These are phyloP conservation scores for Mesorhabditis belari DNA, from an alignment of 2,888 invertebrate species.

Conservation along the genomic window DNA sequence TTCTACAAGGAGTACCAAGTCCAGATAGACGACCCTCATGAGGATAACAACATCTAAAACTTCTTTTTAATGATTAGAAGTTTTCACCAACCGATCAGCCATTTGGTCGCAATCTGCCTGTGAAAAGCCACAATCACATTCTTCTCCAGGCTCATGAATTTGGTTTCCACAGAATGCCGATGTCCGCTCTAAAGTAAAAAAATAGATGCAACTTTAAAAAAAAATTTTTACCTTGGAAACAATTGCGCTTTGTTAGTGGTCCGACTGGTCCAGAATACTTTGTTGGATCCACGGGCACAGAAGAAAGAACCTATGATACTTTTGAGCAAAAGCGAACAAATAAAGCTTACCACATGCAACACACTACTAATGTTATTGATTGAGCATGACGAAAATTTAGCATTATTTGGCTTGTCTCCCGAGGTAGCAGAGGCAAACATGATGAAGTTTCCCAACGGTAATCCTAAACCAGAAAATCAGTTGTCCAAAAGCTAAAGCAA, in stretches of 20 bases:
- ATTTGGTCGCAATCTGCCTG: slow-evolving; percentile 71
- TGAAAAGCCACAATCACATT: slow-evolving; percentile 90
- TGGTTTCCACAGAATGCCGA: slow-evolving; percentile 98
- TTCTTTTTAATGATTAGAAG: too few relatives aligned
- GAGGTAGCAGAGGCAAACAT: slow-evolving; percentile 96
- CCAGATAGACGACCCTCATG: slow-evolving; percentile 36
- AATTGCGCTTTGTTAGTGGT: slow-evolving; percentile 76
- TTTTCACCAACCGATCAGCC: slow-evolving; percentile 50
- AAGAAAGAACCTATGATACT: slow-evolving; percentile 35
- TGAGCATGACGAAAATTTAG: slow-evolving; percentile 66
- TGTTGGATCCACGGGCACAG: slow-evolving; percentile 44
- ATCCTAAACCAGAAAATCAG: slow-evolving; percentile 65
- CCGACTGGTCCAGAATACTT: slow-evolving; percentile 24
- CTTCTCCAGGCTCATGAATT: slow-evolving; percentile 92
- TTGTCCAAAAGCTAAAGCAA: too few relatives aligned
- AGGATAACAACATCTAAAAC: slow-evolving; percentile 81
- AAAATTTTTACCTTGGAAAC: slow-evolving; percentile 68
- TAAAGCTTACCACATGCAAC: slow-evolving; percentile 13
- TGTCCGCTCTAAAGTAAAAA: slow-evolving; percentile 71
- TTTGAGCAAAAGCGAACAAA: too few relatives aligned
- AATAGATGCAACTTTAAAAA: not conserved
- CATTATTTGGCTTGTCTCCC: slow-evolving; percentile 94
- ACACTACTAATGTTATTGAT: slow-evolving; percentile 43
- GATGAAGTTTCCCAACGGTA: slow-evolving; percentile 88
- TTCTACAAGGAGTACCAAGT: slow-evolving; percentile 62